Evolutionary conservation across 2,888 invertebrate species (phyloP).

Genomic region (Antheraea assamensis): DNA sequence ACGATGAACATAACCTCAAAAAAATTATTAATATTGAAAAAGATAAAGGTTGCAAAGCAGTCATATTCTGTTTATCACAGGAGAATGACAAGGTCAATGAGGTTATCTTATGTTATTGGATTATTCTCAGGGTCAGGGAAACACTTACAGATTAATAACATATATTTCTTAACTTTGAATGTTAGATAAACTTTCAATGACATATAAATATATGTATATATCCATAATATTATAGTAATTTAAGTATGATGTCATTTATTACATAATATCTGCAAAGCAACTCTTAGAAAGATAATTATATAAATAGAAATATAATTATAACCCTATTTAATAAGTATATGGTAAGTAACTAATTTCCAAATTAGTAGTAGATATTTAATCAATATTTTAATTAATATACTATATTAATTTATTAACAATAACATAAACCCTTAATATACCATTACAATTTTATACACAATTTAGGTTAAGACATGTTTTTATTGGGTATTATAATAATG

Average conservation of each 20-base stretch:
- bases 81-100: neutral
- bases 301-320: neutral
- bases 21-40: neutral
- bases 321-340: too few relatives aligned
- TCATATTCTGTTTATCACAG: neutral
- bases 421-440: too few relatives aligned
- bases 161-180: neutral
- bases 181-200: neutral
- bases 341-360: too few relatives aligned
- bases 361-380: too few relatives aligned
- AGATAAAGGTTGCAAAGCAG: neutral
- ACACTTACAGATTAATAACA: constrained; percentile 5
- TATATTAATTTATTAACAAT: too few relatives aligned
- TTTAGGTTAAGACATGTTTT: too few relatives aligned
- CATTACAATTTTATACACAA: too few relatives aligned
- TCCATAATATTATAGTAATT: neutral
- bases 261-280: neutral
- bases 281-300: neutral
- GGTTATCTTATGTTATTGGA: constrained; percentile 5
- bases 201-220: neutral
- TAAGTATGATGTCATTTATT: neutral
- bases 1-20: neutral
- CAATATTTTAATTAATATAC: too few relatives aligned
- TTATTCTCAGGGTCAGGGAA: neutral
- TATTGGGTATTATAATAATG: too few relatives aligned